A percentile compares a stretch with the other conserved stretches of the same genome.
phyloP scores from a whole-genome alignment of 2,888 invertebrate genomes.

The Periphyllus acericola region DNA sequence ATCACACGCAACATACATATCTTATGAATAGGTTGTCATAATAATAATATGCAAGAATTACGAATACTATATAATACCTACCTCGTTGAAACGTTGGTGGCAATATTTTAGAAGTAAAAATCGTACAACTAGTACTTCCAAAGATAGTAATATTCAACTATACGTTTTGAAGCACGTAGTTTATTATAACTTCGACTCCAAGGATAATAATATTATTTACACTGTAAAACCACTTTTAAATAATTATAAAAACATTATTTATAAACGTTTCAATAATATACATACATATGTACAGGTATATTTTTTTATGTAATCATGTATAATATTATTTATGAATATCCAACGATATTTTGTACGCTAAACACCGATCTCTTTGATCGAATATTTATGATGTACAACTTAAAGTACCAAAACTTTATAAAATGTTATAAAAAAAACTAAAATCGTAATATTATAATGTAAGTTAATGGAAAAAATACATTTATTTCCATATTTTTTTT shows the following conservation, averaged over 20 bases:
- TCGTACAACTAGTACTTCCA: slow-evolving; percentile 30
- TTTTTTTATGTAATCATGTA: not conserved
- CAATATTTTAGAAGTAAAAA: slow-evolving; percentile 16
- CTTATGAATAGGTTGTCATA: not conserved
- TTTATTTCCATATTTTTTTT: no score
- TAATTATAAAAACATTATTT: slow-evolving; percentile 2
- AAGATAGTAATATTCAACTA: slow-evolving; percentile 45
- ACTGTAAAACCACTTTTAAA: slow-evolving; percentile 24
- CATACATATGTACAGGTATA: not conserved
- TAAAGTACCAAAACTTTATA: no score
- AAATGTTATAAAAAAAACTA: no score
- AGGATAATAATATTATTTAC: slow-evolving; percentile 26
- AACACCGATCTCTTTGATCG: no score
- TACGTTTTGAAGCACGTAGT: slow-evolving; percentile 7
- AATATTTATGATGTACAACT: no score
- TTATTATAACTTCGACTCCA: slow-evolving; percentile 31
- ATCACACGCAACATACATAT: not conserved
- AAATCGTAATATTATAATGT: no score
- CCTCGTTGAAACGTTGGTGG: slow-evolving; percentile 6
- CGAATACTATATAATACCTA: not conserved
- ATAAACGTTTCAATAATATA: slow-evolving; percentile 12
- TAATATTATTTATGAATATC: no score
- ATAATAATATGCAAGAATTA: not conserved
- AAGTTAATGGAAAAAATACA: no score
- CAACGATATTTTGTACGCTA: no score